Evolutionary conservation across 2,888 invertebrate species (phyloP), one percentile per base, ranked within the genome.

Genomic region (Diplazon laetatorius): DNA sequence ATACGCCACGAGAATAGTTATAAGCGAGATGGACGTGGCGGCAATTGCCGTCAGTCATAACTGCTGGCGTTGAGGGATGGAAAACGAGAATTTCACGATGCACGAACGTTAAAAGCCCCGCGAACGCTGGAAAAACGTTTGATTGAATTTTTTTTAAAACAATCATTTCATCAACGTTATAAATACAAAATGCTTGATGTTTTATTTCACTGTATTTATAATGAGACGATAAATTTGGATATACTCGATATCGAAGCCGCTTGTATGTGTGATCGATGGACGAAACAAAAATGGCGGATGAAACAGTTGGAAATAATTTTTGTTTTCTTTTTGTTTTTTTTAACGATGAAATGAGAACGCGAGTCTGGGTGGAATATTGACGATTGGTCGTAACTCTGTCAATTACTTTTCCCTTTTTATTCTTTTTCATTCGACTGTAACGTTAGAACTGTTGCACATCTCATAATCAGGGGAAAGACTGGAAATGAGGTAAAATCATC

Each of bases 11-110:
- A 78, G 73, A 55, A 68, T 78, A 39, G 46, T 60, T 57, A 50
- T 25, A 46, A 42, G 37, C 59, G 68, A 73, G 68, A 77, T 35
- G 37, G 39, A 70, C 65, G 74, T 70, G 70, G 60, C n/a, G 52
- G 70, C 66, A 75, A 71, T 75, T 68, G 62, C 75, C 68, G 75
- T 75, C 78, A 78, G 78, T 78, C 70, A 70, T 78, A 65, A 70
- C 35, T 52, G 16, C 16, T 48, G 37, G 42, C 65, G 59, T 22
- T 48, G 44, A 44, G 59, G 69, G 74, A 60, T 74, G 39, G 65
- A 39, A 69, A 52, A 52, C 50, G 50, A 48, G 52, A 62, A 50
- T 30, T 20, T 55, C 63, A 39, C 37, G 20, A 68, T 22, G 39
- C 30, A 65, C 20, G 3, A 9, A 59, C 16, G 59, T n/a, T n/a